A percentile compares a stretch with the other conserved stretches of the same genome.
These are phyloP conservation scores for Siderastrea radians DNA, from an alignment of 92 coral and sea anemone species.

Conservation along the genomic window DNA sequence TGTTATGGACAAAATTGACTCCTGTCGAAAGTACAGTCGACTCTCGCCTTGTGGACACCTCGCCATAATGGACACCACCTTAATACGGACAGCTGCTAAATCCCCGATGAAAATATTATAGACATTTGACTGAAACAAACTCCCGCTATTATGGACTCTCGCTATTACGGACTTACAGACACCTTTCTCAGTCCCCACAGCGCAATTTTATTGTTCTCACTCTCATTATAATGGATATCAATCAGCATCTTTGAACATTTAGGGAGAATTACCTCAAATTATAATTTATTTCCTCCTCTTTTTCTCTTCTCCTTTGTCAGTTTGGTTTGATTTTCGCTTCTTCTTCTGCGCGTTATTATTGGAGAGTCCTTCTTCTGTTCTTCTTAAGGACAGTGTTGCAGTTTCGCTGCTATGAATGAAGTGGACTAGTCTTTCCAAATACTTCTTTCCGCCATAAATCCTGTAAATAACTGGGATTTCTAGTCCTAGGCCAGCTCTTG, in stretches of 20 bases:
- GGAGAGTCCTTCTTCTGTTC: constrained; percentile 24
- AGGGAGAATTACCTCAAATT: not conserved
- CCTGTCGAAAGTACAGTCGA: not conserved
- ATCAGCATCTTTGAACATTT: constrained; percentile 34
- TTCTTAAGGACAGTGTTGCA: constrained; percentile 44
- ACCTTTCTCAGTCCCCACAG: not conserved
- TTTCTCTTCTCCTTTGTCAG: not conserved
- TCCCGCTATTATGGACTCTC: not conserved
- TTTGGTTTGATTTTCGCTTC: constrained; percentile 20
- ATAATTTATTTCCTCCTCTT: constrained; percentile 7
- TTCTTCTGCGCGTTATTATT: constrained; percentile 17
- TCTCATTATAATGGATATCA: constrained; percentile 35
- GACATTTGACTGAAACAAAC: not conserved
- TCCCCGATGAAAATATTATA: too few species aligned
- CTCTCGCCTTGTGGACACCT: constrained; percentile 8
- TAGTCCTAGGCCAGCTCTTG: constrained; percentile 65
- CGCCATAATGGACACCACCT: not conserved
- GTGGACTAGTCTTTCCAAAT: constrained; percentile 63
- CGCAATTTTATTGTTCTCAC: constrained; percentile 19
- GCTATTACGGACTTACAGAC: constrained; percentile 27
- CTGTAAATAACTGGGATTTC: constrained; percentile 65
- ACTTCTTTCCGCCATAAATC: constrained; percentile 64
- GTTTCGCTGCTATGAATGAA: constrained; percentile 54
- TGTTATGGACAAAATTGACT: too few species aligned
- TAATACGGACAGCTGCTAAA: too few species aligned